Base-by-base conservation (phyloP, 2,888 invertebrate species). In the Thera obeliscata region DNA sequence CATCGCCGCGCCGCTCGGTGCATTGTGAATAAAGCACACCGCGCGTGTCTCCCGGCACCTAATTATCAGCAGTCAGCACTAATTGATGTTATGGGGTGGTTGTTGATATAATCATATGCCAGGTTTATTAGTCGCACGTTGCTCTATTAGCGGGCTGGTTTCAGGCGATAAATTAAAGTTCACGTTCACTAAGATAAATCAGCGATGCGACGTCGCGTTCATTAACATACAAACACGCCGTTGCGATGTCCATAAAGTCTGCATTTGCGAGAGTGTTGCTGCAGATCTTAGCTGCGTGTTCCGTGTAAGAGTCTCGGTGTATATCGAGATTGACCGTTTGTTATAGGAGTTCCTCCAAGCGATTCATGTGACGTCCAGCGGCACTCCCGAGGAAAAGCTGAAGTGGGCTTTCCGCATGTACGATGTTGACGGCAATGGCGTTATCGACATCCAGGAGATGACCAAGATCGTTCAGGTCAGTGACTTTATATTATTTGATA, bases 361-460 rank as follows among this genome's bases (percentile, higher is more conserved):
- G 86, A 99, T 99, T 91, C 99, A 99, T 94, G 98, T 99, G 66
- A 99, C 99, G 78, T 98, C 98, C 79, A 98, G 98, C 84, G 99
- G 98, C 74, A 98, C 98, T 76, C 98, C 99, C 38, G 98, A 99
- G 90, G 99, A 99, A 91, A 99, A 99, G 92, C 95, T 99, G 76
- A 99, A 99, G 94, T 99, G 99, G 98, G 99, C 99, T 74, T 99
- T 99, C 95, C 96, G 98, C 87, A 98, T 99, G 98, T 99, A 99
- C 92, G 99, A 99, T 89, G 99, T 99, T 56, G 99, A 99, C 89
- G 98, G 98, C 59, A 99, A 99, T 87, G 99, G 99, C 70, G 98
- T 98, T 81, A 99, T 99, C 90, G 99, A 99, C 90, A 98, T 98
- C 83, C 98, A 98, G 89, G 99, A 99, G 95, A 99, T 99, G 99